Evolutionary conservation across 2,797 vertebrate genomes (phyloP), one percentile per base, ranked within the genome.

Genomic region (Gouania willdenowi): DNA sequence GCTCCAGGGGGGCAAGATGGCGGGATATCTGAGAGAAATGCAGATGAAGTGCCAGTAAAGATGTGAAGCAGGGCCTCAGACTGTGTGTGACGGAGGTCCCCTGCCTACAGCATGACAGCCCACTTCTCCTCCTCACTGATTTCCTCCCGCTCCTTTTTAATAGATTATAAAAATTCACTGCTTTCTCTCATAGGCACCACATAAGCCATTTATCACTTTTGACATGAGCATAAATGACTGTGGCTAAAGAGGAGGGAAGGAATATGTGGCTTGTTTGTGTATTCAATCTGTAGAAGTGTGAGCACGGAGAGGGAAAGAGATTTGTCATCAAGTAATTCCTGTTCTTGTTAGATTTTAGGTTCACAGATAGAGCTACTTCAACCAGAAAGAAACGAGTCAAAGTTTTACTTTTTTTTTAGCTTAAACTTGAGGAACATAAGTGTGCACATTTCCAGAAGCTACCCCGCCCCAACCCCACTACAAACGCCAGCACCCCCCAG

Each of bases 151-250:
- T 55, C 27, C 64, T 40, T 56, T 84, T 83, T 79, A 68, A 84
- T 75, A 71, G 58, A 39, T 63, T 61, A 60, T 57, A 73, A 64
- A 81, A 75, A 79, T 77, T 46, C 74, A 65, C 64, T 49, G 62
- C 60, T 60, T 45, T 62, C 48, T 61, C 73, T 70, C 82, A 77
- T 52, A 74, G 71, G 62, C 41, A 41, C 54, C 69, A 75, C 85
- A 53, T 57, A 83, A 82, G 67, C 78, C 77, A 84, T 89, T 89
- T 75, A 86, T 89, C 81, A 87, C 83, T 66, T 81, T 60, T 82
- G 84, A 87, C 83, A 88, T 47, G 66, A 60, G 59, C 75, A 71
- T 61, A 79, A 79, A 81, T 81, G 64, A 83, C 83, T 77, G 65
- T 72, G 73, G 75, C 70, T 86, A 79, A 86, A 85, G 63, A 84